These are phyloP conservation scores for Griposia aprilina DNA, from an alignment of 2,888 invertebrate genomes.

Conservation along the genomic window DNA sequence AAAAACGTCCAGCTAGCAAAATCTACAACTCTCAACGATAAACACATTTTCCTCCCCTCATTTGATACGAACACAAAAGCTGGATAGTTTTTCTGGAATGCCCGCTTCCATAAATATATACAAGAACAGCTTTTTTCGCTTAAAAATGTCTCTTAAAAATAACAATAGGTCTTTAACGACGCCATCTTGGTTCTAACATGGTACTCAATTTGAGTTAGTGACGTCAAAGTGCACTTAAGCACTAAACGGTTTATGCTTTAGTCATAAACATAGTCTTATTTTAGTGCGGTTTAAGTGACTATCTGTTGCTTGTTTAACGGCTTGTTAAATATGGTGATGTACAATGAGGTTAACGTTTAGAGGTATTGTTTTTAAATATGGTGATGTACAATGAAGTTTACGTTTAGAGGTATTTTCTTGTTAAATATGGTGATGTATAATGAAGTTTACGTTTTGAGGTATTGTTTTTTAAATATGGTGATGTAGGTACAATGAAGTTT, in stretches of 20 bases:
- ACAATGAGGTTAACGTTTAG: not conserved
- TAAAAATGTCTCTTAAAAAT: conserved; percentile 41
- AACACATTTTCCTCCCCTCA: conserved; percentile 2
- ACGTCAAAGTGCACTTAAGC: conserved; percentile 72
- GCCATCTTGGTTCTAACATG: conserved; percentile 61
- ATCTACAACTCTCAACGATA: conserved; percentile 5
- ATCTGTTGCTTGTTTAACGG: conserved; percentile 68
- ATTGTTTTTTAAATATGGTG: conserved; percentile 16
- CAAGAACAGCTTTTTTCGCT: conserved; percentile 43
- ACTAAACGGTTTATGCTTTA: conserved; percentile 72
- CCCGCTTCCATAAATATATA: conserved; percentile 41
- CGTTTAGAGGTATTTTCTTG: not conserved
- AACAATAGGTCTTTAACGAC: conserved; percentile 55
- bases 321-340: conserved; percentile 13
- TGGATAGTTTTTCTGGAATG: conserved; percentile 22
- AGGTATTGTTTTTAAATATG: conserved; percentile 13
- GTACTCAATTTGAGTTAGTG: conserved; percentile 56
- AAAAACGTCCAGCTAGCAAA: conserved; percentile 14
- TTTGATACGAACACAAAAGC: conserved; percentile 34
- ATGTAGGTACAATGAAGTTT: not conserved
- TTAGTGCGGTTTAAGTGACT: conserved; percentile 65
- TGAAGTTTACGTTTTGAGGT: not conserved
- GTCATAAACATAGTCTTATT: conserved; percentile 68
- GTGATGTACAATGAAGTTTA: not conserved
- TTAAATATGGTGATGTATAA: conserved; percentile 2